Evolutionary conservation across 1,140 invertebrate species (phyloP).

Genomic region (Aphelinus certus): DNA sequence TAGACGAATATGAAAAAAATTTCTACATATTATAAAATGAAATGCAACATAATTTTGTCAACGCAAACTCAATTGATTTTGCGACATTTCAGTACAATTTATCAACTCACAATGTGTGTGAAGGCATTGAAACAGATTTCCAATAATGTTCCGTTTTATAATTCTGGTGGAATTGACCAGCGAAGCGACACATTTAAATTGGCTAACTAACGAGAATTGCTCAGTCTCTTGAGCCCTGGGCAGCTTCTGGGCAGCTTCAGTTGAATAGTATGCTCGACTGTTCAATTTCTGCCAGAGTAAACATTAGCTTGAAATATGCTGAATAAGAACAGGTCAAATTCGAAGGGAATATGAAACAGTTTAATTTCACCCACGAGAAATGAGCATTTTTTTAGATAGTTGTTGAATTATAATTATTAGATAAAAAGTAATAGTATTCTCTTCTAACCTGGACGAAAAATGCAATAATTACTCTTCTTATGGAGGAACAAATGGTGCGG

Average conservation of each 20-base stretch:
- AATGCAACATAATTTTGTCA: too few species aligned
- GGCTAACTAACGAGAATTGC: slow-evolving; percentile 25
- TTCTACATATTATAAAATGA: too few species aligned
- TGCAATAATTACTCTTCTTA: too few species aligned
- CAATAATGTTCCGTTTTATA: not conserved
- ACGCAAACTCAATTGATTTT: too few species aligned
- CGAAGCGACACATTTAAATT: slow-evolving; percentile 26
- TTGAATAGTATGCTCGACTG: slow-evolving; percentile 7
- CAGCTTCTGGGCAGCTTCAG: slow-evolving; percentile 12
- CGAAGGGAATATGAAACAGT: not conserved
- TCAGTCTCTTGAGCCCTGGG: slow-evolving; percentile 2
- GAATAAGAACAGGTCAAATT: not conserved
- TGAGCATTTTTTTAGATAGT: too few species aligned
- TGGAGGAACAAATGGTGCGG: too few species aligned
- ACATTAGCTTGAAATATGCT: slow-evolving; percentile 4
- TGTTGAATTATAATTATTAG: too few species aligned
- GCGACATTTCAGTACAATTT: too few species aligned
- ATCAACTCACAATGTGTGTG: too few species aligned
- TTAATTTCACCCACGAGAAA: too few species aligned
- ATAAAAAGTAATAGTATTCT: too few species aligned
- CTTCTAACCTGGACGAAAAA: too few species aligned
- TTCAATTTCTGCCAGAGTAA: slow-evolving; percentile 19
- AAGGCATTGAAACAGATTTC: not conserved
- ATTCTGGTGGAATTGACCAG: slow-evolving; percentile 13
- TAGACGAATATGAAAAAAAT: not conserved